phyloP scores from a whole-genome alignment of 1,140 invertebrate genomes.

The Hormaphis cornu region DNA sequence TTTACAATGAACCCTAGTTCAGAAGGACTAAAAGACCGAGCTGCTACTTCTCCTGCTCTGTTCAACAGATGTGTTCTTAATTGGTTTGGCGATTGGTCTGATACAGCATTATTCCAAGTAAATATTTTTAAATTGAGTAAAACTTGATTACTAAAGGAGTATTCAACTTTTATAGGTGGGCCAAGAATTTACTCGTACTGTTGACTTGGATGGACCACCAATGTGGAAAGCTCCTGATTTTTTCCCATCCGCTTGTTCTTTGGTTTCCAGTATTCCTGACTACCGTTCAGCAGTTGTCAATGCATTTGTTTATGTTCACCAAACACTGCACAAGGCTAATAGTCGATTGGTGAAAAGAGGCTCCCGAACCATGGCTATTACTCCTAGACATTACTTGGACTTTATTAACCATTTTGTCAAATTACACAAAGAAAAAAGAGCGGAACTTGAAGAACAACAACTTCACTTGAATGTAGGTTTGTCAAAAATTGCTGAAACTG shows the following conservation, averaged over 20 bases:
- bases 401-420: conserved; percentile 99
- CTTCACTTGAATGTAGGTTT: conserved; percentile 97
- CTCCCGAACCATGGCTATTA: conserved; percentile 91
- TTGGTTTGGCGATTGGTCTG: conserved; percentile 99
- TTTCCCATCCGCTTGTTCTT: conserved; percentile 75
- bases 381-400: conserved; percentile 96
- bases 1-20: conserved; percentile 99
- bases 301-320: conserved; percentile 96
- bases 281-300: conserved; percentile 95
- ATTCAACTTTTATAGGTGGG: conserved; percentile 52
- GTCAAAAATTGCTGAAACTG: conserved; percentile 97
- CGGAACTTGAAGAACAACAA: conserved; percentile 97
- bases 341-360: conserved; percentile 78
- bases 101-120: conserved; percentile 91
- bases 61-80: conserved; percentile 99
- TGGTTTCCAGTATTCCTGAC: conserved; percentile 61
- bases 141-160: neutral
- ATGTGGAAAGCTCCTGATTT: conserved; percentile 73
- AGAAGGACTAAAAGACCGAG: conserved; percentile 94
- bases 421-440: conserved; percentile 93
- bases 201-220: conserved; percentile 69
- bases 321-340: conserved; percentile 92
- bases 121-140: conserved; percentile 30
- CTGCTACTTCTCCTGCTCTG: conserved; percentile 94
- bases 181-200: conserved; percentile 73